Evolutionary conservation across 2,888 invertebrate species (phyloP), one percentile per base, ranked within the genome.

Genomic region (Ichneumon xanthorius): DNA sequence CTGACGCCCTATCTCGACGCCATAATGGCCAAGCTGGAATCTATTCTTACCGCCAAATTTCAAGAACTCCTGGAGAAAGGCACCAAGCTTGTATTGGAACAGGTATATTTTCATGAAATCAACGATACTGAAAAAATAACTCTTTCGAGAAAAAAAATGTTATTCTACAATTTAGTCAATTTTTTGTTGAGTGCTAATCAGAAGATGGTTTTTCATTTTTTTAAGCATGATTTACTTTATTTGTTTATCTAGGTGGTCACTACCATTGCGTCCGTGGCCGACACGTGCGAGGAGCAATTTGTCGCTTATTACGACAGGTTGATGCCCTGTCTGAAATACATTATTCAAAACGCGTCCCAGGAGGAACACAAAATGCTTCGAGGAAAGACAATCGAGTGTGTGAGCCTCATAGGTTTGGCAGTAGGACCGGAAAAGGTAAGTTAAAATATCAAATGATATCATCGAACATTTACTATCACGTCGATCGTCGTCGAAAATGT

Each of bases 331-430:
- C 96, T 99, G 87, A 99, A 99, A 94, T 99, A 98, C 94, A 99
- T 99, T 85, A 98, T 99, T 90, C 97, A 98, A 91, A 98, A 99
- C 94, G 99, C 99, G 7, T 97, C 96, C 89, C 97, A 97, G 26
- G 96, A 97, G 40, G 98, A 99, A 91, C 95, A 99, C 87, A 97
- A 98, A 92, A 95, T 99, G 94, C 95, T 99, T 53, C 96, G 99
- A 77, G 99, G 99, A 84, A 99, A 99, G 95, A 99, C 99, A 1
- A 99, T 99, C 88, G 99, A 99, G 94, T 99, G 99, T 93, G 98
- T 99, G 88, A 99, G 99, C 92, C 96, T 99, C 82, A 99, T 99
- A 93, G 99, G 99, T 90, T 94, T 97, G 89, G 97, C 97, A 48
- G 97, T 97, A 30, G 97, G 97, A 3, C 95, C 96, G 50, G 97